A percentile compares a stretch with the other conserved stretches of the same genome.
Evolutionary conservation across 2,113 vertebrate species (phyloP).

Genomic region (Cynocephalus volans): DNA sequence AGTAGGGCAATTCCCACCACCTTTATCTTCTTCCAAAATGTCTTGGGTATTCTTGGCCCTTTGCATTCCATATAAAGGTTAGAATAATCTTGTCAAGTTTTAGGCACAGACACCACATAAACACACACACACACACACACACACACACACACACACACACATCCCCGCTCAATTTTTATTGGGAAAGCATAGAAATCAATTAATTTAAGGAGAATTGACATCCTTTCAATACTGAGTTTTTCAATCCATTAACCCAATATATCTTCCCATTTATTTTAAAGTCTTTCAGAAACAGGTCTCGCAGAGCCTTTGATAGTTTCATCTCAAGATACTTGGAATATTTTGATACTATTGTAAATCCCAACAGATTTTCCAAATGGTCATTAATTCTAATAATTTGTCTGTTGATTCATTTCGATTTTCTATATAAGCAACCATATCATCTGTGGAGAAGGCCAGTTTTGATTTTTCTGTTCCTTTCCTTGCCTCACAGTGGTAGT

Average conservation of each 20-base stretch:
- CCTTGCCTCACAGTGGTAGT: neutral
- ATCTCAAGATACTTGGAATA: neutral
- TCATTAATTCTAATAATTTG: neutral
- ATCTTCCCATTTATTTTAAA: neutral
- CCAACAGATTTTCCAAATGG: neutral
- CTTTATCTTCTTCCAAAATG: neutral
- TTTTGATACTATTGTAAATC: conserved; percentile 8
- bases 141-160: neutral
- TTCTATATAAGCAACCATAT: neutral
- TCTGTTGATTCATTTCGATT: neutral
- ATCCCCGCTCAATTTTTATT: neutral
- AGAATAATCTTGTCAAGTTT: neutral
- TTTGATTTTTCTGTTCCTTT: neutral
- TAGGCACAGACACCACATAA: neutral
- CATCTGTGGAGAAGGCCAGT: neutral
- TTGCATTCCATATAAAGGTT: neutral
- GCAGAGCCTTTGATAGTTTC: neutral
- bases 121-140: neutral
- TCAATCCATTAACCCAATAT: neutral
- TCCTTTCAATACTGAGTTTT: neutral
- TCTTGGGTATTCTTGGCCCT: neutral
- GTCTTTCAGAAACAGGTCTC: neutral
- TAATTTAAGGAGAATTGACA: neutral
- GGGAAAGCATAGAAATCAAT: neutral
- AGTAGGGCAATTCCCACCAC: neutral